Base-by-base conservation (phyloP, 1,140 invertebrate genomes). In the Muscidifurax raptorellus region DNA sequence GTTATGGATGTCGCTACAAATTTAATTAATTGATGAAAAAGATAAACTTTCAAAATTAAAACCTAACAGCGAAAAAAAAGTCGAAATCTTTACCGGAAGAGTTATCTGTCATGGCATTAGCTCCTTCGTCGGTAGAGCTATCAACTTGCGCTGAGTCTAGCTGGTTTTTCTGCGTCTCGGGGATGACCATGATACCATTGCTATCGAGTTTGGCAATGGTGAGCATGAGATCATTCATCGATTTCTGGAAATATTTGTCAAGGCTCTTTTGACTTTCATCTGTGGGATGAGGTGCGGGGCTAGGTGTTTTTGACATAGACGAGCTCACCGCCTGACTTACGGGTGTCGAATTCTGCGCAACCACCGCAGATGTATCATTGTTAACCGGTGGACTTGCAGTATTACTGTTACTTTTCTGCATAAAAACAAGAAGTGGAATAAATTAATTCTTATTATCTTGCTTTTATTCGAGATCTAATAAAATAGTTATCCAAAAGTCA, bases 141-240 rank as follows among this genome's bases (percentile, higher is more conserved):
- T 93, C 92, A 1, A 93, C 92, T 76, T 93, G 92, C 7, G 90
- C 85, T 0, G 91, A 90, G 64, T 93, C 93, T 84, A 91, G 81
- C 75, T 92, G 92, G 87, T 89, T 90, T 86, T 90, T 90, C 69
- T 93, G 93, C 25, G 93, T 93, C 85, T 95, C 94, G 3, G 94
- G 94, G 86, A 95, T 91, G 25, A 96, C 95, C 87, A 96, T 95
- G 83, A 97, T 96, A 25, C 96, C 96, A 92, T 97, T 97, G 44
- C 96, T 96, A 92, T 97, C 96, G 84, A 97, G 91, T 93, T 97
- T 97, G 40, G 96, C 96, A 88, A 97, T 97, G 27, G 96, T 97
- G 66, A 96, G 95, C 95, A 97, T 96, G 76, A 97, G 91, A 93
- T 97, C 96, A 89, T 96, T 96, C n/a, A 97, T 95, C 2, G 96